Percentiles rank a stretch among this genome's conserved stretches.
These are phyloP conservation scores for Lophius piscatorius DNA, from an alignment of 2,113 vertebrate genomes.

Conservation along the genomic window DNA sequence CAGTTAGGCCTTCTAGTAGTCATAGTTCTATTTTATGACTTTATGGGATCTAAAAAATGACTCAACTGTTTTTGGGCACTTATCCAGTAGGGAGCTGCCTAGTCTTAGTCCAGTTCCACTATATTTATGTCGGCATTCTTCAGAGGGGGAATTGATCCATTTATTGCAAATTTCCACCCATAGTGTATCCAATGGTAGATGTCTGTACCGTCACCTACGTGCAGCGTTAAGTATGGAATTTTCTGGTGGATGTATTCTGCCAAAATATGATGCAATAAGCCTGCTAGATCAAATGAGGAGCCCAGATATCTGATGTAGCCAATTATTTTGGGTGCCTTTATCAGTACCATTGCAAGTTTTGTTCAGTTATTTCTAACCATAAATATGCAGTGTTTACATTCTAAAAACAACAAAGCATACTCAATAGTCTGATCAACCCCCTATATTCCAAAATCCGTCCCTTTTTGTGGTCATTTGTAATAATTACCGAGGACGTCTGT, in stretches of 20 bases:
- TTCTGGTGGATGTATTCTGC: slow-evolving; percentile 20
- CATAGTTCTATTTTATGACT: slow-evolving; percentile 62
- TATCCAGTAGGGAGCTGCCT: slow-evolving; percentile 60
- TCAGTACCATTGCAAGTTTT: neutral
- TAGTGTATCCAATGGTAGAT: slow-evolving; percentile 16
- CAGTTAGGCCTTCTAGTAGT: slow-evolving; percentile 59
- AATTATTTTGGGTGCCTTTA: no score
- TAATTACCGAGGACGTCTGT: no score
- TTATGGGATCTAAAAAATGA: slow-evolving; percentile 60
- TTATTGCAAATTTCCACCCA: slow-evolving; percentile 52
- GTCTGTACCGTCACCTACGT: slow-evolving; percentile 8
- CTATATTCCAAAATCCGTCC: no score
- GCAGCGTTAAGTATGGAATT: slow-evolving; percentile 14
- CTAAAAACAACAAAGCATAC: neutral
- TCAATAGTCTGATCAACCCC: neutral
- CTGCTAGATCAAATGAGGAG: slow-evolving; percentile 7
- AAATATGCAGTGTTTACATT: neutral
- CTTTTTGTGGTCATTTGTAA: no score
- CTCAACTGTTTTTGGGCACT: slow-evolving; percentile 59
- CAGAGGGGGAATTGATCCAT: slow-evolving; percentile 68
- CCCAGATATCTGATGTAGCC: neutral
- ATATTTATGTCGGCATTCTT: slow-evolving; percentile 68
- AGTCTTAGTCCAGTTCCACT: slow-evolving; percentile 65
- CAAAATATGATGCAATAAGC: neutral
- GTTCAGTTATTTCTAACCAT: neutral